These are phyloP conservation scores for Megamerina dolium DNA, from an alignment of 2,888 invertebrate genomes.

Conservation along the genomic window DNA sequence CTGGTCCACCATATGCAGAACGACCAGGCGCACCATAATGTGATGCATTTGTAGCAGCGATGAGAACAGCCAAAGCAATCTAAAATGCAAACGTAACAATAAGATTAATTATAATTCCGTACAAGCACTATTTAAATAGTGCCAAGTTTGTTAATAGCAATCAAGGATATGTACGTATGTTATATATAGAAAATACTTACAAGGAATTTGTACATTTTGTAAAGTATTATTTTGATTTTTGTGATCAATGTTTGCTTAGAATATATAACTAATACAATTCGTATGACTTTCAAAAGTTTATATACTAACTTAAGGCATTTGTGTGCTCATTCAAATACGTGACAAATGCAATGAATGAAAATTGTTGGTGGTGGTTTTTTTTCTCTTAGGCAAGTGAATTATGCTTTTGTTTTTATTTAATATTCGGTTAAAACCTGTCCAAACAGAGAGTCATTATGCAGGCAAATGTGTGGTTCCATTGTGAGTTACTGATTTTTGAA, in stretches of 20 bases:
- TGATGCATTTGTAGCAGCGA: conserved; percentile 13
- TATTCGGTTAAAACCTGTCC: no score
- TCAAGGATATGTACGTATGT: no score
- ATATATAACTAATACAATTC: conserved; percentile 7
- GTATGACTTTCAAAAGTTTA: conserved; percentile 8
- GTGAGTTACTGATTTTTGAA: no score
- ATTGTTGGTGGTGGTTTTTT: no score
- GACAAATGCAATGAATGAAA: no score
- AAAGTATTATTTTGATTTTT: conserved; percentile 13
- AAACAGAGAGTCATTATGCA: no score
- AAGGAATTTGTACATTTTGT: conserved; percentile 20
- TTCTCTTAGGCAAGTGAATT: no score
- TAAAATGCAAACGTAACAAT: no score
- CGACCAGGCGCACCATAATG: conserved; percentile 7
- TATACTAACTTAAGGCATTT: conserved; percentile 14
- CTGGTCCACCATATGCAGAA: not conserved
- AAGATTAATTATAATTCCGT: not conserved
- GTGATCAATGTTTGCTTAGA: no score
- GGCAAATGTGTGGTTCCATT: no score
- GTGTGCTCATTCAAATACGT: conserved; percentile 19
- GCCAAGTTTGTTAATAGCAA: no score
- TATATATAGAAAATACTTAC: conserved; percentile 18
- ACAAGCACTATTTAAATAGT: not conserved
- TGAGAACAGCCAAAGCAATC: conserved; percentile 19
- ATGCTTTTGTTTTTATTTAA: no score